Conservation (phyloP, 2,888 invertebrate genomes). For the Drosophila nr. fundita region DNA sequence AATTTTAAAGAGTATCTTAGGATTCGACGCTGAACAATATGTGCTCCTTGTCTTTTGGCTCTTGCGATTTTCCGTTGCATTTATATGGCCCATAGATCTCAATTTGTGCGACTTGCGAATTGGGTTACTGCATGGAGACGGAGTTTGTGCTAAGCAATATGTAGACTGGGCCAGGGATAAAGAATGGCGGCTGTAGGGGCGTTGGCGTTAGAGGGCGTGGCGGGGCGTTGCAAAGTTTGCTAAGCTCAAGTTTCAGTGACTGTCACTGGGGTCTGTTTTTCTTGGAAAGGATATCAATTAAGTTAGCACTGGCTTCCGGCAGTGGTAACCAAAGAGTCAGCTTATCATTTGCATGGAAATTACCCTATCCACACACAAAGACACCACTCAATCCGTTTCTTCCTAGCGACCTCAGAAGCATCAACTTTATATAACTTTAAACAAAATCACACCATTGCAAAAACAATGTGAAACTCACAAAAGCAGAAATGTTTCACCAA, state of each 20-base stretch:
- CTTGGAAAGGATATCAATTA: slow-evolving; percentile 73
- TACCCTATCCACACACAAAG: slow-evolving; percentile 44
- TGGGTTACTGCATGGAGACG: slow-evolving; percentile 42
- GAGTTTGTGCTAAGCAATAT: slow-evolving; percentile 30
- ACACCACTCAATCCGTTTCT: slow-evolving; percentile 6
- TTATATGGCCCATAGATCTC: slow-evolving; percentile 63
- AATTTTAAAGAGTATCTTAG: slow-evolving; percentile 24
- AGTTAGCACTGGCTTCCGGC: slow-evolving; percentile 55
- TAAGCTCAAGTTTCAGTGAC: slow-evolving; percentile 62
- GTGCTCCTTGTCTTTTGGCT: slow-evolving; percentile 27
- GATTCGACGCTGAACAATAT: slow-evolving; percentile 7
- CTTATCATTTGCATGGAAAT: slow-evolving; percentile 74
- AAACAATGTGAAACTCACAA: slow-evolving; percentile 63
- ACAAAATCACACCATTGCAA: slow-evolving; percentile 51
- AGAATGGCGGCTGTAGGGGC: not conserved
- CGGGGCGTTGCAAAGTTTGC: slow-evolving; percentile 34
- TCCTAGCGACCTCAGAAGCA: slow-evolving; percentile 13
- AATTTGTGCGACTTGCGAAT: slow-evolving; percentile 61
- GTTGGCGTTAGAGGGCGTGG: not conserved
- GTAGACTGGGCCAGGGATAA: slow-evolving; percentile 42
- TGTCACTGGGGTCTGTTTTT: slow-evolving; percentile 59
- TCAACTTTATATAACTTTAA: slow-evolving; percentile 59
- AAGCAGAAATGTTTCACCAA: slow-evolving; percentile 49
- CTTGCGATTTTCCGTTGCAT: slow-evolving; percentile 40
- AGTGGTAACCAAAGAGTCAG: slow-evolving; percentile 35